phyloP scores from a whole-genome alignment of 2,888 invertebrate genomes.

The Phengaris alcon region DNA sequence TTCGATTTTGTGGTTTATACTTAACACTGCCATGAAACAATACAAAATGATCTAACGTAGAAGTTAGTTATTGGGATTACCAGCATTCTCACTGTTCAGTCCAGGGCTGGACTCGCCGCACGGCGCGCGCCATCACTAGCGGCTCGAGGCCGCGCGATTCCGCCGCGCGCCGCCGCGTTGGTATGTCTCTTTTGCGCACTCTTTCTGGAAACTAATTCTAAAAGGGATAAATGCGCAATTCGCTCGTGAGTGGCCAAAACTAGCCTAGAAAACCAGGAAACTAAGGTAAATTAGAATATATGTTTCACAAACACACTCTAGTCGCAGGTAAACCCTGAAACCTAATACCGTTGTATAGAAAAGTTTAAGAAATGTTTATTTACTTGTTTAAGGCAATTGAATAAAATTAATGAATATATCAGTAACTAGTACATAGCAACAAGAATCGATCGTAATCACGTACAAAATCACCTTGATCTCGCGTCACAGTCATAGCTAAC shows the following conservation, averaged over 20 bases:
- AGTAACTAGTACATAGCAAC: background rate
- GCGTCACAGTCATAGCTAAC: slow-evolving; percentile 46
- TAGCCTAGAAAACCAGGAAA: slow-evolving; percentile 33
- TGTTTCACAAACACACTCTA: slow-evolving; percentile 24
- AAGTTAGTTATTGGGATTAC: background rate
- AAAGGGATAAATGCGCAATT: slow-evolving; percentile 61
- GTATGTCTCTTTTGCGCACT: slow-evolving; percentile 64
- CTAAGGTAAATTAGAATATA: slow-evolving; percentile 51
- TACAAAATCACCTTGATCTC: background rate
- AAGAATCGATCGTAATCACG: background rate
- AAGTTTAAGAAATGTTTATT: background rate
- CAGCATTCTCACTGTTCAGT: background rate
- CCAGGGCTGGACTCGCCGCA: background rate
- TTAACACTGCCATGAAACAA: too few relatives aligned
- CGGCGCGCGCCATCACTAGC: background rate
- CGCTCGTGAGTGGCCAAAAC: slow-evolving; percentile 53
- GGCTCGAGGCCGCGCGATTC: slow-evolving; percentile 63
- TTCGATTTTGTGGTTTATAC: too few relatives aligned
- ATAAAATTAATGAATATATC: background rate
- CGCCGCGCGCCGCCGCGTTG: slow-evolving; percentile 74
- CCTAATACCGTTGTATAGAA: background rate
- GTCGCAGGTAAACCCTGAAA: background rate
- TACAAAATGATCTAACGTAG: too few relatives aligned
- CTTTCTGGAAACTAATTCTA: slow-evolving; percentile 58
- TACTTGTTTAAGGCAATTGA: background rate